phyloP scores from a whole-genome alignment of 2,113 vertebrate genomes.

The Eulemur macaco region DNA sequence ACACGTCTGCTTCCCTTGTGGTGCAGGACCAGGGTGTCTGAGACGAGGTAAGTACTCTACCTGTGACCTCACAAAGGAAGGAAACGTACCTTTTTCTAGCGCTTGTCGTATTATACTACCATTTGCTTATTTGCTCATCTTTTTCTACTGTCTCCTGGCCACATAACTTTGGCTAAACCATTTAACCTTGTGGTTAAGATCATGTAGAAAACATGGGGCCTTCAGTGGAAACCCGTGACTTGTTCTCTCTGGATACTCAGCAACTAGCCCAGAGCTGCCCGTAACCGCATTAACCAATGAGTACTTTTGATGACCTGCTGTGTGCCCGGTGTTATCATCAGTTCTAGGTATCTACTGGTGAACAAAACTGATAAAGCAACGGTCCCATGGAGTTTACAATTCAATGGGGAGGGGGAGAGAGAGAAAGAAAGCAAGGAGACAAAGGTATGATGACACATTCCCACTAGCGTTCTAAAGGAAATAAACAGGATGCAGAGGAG shows the following conservation, averaged over 20 bases:
- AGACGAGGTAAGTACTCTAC: too few relatives aligned
- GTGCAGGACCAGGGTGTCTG: accelerated
- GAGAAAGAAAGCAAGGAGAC: background rate
- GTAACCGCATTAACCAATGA: background rate
- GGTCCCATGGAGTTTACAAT: background rate
- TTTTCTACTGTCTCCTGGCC: background rate
- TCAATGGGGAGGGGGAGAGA: too few relatives aligned
- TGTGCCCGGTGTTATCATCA: background rate
- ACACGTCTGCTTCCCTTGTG: too few relatives aligned
- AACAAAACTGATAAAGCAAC: background rate
- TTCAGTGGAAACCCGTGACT: background rate
- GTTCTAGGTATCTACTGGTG: background rate
- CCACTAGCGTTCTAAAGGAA: background rate
- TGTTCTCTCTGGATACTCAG: background rate
- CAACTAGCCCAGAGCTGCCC: background rate
- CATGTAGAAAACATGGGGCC: background rate
- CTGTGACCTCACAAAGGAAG: background rate
- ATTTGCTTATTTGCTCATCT: background rate
- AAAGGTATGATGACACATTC: background rate
- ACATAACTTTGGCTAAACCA: background rate
- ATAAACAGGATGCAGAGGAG: background rate
- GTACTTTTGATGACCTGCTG: background rate
- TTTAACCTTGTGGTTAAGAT: background rate
- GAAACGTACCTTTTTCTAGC: background rate
- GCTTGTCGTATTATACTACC: background rate